phyloP scores from a whole-genome alignment of 2,797 vertebrate genomes.

The Acanthiza pusilla region DNA sequence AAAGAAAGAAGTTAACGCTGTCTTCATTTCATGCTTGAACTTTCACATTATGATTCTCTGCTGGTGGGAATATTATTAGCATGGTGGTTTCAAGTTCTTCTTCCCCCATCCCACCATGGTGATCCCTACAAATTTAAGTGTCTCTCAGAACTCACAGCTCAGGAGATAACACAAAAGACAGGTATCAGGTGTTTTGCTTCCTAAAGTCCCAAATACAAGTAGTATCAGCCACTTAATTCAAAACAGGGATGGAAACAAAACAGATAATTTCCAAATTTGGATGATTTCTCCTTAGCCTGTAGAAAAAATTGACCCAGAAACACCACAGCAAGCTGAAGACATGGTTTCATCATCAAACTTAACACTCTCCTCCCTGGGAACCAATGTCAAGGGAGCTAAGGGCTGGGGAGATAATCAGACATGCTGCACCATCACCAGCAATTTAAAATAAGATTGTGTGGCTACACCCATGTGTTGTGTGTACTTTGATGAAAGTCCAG shows the following conservation, averaged over 20 bases:
- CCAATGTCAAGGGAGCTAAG: neutral
- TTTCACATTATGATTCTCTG: neutral
- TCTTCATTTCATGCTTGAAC: neutral
- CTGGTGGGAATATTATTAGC: neutral
- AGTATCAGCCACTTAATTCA: neutral
- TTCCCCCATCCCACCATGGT: neutral
- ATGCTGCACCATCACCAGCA: neutral
- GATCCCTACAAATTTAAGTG: neutral
- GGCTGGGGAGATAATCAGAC: neutral
- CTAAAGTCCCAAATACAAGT: neutral
- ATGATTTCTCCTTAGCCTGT: neutral
- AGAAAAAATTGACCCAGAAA: neutral
- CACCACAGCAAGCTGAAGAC: neutral
- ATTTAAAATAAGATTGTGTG: neutral
- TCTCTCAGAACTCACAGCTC: neutral
- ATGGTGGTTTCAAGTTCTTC: neutral
- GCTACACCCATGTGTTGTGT: neutral
- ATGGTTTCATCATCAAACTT: neutral
- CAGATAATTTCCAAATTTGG: neutral
- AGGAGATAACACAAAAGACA: accelerated
- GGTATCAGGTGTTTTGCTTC: neutral
- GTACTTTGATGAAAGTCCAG: neutral
- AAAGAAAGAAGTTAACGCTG: neutral
- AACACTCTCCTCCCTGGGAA: neutral
- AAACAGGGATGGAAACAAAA: neutral